Base-by-base conservation (phyloP, 2,113 vertebrate genomes). In the Sula dactylatra region DNA sequence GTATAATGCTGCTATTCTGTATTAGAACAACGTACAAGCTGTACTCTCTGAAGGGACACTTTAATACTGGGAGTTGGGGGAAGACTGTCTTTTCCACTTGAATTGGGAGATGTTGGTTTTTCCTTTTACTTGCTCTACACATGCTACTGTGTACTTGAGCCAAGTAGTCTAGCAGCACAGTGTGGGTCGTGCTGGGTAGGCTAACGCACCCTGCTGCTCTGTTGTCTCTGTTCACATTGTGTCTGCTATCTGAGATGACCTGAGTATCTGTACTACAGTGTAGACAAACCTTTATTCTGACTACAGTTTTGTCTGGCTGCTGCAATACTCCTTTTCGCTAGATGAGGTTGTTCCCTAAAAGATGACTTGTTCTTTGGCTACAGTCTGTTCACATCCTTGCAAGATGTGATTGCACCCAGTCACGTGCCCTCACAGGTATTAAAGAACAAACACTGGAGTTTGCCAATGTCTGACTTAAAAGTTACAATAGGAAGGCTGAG, bases 81-180 rank as follows among this genome's bases (percentile, higher is more conserved):
- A 4, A 29, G 16, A 6, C 4, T 65, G 19, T 27, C 7, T 44
- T 29, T 71, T 54, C 25, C 15, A 10, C 32, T 13, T 11, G 13
- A 54, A 14, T 1, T 54, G 34, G 10, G 67, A 45, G 38, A n/a
- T 38, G 19, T 8, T 16, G 8, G 24, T 6, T 54, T 76, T 66
- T 14, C 27, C 9, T 42, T 59, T 40, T 6, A 22, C 42, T 50
- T 70, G 13, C 52, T 36, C 21, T 58, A 2, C 6, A 1, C 0
- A 0, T 16, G 13, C 17, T 85, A 4, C 34, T 36, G 55, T 31
- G 29, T 24, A 40, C 2, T 0, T 0, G 70, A 81, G 22, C 27
- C 13, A 6, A 70, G 40, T 4, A 7, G 19, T 19, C 8, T 2
- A 36, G 34, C 65, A 26, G 79, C 38, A 22, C 7, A 8, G 22